These are phyloP conservation scores for Agonopterix subpropinquella DNA, from an alignment of 2,888 invertebrate genomes.

Conservation along the genomic window DNA sequence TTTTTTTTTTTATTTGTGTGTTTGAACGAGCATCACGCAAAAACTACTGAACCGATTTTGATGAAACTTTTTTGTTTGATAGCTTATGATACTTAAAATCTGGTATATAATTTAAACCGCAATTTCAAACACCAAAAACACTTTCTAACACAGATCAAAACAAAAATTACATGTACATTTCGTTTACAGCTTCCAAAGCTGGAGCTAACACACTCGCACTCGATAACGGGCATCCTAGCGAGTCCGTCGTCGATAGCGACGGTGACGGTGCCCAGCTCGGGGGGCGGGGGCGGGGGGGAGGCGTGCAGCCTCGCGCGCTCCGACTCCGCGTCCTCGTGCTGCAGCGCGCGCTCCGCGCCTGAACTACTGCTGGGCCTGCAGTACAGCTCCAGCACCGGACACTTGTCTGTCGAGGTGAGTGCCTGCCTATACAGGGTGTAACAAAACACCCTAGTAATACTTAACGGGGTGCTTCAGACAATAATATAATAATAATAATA, in stretches of 20 bases:
- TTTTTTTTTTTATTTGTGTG: too few relatives aligned
- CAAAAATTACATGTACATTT: background rate
- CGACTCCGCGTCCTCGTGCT: conserved; percentile 95
- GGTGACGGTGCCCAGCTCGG: conserved; percentile 29
- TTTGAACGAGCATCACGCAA: too few relatives aligned
- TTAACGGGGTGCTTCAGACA: too few relatives aligned
- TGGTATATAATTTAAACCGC: too few relatives aligned
- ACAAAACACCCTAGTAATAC: too few relatives aligned
- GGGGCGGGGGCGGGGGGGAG: conserved; percentile 38
- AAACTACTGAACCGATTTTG: too few relatives aligned
- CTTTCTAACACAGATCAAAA: too few relatives aligned
- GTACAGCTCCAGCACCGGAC: conserved; percentile 95
- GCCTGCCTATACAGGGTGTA: too few relatives aligned
- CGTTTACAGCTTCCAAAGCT: conserved; percentile 51
- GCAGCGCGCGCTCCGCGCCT: conserved; percentile 92
- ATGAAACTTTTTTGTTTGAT: too few relatives aligned
- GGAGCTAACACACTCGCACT: conserved; percentile 43
- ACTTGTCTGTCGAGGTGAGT: conserved; percentile 91
- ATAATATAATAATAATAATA: too few relatives aligned
- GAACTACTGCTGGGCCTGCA: conserved; percentile 93
- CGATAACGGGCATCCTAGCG: conserved; percentile 52
- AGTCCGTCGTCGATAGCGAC: conserved; percentile 54
- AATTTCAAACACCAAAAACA: too few relatives aligned
- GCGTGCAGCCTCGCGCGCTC: conserved; percentile 88
- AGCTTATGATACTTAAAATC: too few relatives aligned